Percentiles rank a stretch among this genome's conserved stretches.
Evolutionary conservation across 1,140 invertebrate genomes (phyloP).

Genomic region (Pomphorhynchus laevis): DNA sequence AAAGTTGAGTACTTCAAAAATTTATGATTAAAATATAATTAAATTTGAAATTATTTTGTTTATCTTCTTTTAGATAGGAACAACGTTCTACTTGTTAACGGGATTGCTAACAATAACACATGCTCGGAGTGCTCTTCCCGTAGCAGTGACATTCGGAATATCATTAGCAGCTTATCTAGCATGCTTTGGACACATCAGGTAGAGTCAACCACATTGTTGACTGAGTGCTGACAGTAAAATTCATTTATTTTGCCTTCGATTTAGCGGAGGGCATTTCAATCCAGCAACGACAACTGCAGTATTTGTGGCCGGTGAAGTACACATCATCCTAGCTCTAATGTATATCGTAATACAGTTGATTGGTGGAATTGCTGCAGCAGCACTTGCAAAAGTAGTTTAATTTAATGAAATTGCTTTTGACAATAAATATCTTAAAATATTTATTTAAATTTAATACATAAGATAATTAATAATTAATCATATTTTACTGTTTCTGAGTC

Average conservation of each 20-base stretch:
- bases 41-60: too few relatives aligned
- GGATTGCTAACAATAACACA: background rate
- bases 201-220: too few relatives aligned
- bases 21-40: too few relatives aligned
- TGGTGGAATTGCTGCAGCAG: background rate
- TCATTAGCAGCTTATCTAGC: background rate
- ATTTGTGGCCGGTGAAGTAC: background rate
- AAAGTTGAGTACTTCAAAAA: too few relatives aligned
- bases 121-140: background rate
- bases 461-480: too few relatives aligned
- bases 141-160: background rate
- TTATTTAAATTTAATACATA: too few relatives aligned
- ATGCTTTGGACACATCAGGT: background rate
- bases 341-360: background rate
- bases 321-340: background rate
- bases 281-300: background rate
- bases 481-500: too few relatives aligned
- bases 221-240: too few relatives aligned
- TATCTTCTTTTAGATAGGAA: background rate
- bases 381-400: too few relatives aligned
- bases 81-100: background rate
- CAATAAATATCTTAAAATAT: too few relatives aligned
- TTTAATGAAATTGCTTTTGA: too few relatives aligned
- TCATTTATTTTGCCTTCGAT: background rate
- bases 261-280: background rate